phyloP scores from a whole-genome alignment of 2,888 invertebrate species.

The Pelosia muscerda region DNA sequence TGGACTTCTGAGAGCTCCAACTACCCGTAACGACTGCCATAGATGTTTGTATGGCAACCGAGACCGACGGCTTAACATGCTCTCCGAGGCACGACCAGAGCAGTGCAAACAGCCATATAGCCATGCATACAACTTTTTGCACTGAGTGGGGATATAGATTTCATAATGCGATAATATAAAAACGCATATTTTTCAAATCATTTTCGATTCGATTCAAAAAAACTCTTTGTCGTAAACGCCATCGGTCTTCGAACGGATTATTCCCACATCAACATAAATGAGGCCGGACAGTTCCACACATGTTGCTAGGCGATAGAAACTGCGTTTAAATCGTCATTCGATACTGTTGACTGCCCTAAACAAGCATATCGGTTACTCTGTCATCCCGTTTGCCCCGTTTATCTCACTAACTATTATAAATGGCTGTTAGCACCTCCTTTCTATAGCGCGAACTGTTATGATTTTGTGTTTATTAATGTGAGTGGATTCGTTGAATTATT shows the following conservation, averaged over 20 bases:
- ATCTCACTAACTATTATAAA: constrained; percentile 42
- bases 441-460: constrained; percentile 15
- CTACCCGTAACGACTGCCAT: too few species aligned
- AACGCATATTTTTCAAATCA: too few species aligned
- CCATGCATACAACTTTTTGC: too few species aligned
- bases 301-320: constrained; percentile 10
- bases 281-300: constrained; percentile 21
- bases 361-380: constrained; percentile 52
- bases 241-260: background rate
- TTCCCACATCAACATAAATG: constrained; percentile 13
- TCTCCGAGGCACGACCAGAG: too few species aligned
- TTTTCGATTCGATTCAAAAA: too few species aligned
- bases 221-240: background rate
- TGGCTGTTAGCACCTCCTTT: constrained; percentile 30
- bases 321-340: constrained; percentile 33
- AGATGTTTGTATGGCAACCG: too few species aligned
- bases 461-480: constrained; percentile 14
- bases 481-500: constrained; percentile 3
- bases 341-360: constrained; percentile 47
- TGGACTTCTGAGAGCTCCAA: too few species aligned
- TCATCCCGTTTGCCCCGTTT: constrained; percentile 35
- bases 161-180: too few species aligned
- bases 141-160: too few species aligned
- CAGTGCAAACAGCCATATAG: too few species aligned
- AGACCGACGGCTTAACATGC: too few species aligned